phyloP scores from a whole-genome alignment of 2,888 invertebrate species.

The Dicycla oo region DNA sequence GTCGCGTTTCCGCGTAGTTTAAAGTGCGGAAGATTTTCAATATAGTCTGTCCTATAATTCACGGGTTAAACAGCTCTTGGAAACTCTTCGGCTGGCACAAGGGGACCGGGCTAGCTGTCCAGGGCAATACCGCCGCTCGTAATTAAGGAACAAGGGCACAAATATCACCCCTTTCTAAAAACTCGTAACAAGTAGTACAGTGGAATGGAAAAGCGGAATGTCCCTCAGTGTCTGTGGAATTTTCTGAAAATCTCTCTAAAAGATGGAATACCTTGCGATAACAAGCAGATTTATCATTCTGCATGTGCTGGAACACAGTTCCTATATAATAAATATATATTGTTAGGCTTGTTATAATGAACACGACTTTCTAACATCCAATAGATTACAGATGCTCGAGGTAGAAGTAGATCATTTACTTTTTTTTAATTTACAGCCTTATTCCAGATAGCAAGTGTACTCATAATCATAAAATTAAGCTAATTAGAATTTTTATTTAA shows the following conservation, averaged over 20 bases:
- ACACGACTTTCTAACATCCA: constrained; percentile 16
- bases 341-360: background rate
- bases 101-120: constrained; percentile 21
- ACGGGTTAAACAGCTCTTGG: constrained; percentile 9
- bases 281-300: background rate
- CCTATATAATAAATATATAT: background rate
- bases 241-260: constrained; percentile 13
- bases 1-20: constrained; percentile 21
- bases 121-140: constrained; percentile 16
- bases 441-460: constrained; percentile 28
- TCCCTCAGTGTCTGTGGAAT: constrained; percentile 13
- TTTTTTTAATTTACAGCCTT: constrained; percentile 44
- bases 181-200: constrained; percentile 15
- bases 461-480: constrained; percentile 43
- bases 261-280: constrained; percentile 1
- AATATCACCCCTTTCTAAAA: constrained; percentile 22
- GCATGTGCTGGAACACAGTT: background rate
- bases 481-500: constrained; percentile 58
- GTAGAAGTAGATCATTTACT: constrained; percentile 40
- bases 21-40: constrained; percentile 28
- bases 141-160: constrained; percentile 37
- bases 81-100: background rate
- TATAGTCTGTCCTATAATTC: constrained; percentile 7
- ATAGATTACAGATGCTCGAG: constrained; percentile 44
- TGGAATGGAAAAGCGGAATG: constrained; percentile 33